phyloP scores from a whole-genome alignment of 1,140 invertebrate genomes.

The Hypothenemus hampei region DNA sequence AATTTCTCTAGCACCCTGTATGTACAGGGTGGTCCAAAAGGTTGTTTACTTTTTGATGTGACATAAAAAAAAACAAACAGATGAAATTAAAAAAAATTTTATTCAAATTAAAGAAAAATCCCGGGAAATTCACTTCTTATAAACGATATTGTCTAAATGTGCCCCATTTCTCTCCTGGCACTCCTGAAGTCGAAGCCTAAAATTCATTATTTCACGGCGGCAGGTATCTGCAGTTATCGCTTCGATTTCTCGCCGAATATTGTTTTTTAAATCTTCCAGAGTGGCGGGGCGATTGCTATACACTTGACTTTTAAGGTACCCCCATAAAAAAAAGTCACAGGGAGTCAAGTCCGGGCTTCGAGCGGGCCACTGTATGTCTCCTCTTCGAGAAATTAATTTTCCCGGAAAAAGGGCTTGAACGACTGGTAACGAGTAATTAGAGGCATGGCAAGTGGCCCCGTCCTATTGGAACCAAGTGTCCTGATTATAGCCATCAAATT shows the following conservation, averaged over 20 bases:
- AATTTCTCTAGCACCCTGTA: no score
- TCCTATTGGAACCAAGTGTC: background rate
- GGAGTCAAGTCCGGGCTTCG: background rate
- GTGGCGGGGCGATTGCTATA: background rate
- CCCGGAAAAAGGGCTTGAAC: background rate
- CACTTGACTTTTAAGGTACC: background rate
- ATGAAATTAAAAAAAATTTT: background rate
- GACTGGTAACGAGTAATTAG: background rate
- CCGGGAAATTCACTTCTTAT: background rate
- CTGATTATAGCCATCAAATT: no score
- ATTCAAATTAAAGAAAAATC: background rate
- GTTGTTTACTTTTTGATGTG: background rate
- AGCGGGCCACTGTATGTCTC: background rate
- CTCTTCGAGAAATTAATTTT: background rate
- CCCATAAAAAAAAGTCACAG: background rate
- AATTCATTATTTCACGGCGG: background rate
- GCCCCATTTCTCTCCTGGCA: background rate
- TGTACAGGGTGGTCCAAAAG: background rate
- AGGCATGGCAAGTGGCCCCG: background rate
- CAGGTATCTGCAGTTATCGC: background rate
- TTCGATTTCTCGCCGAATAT: no score
- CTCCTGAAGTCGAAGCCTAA: background rate
- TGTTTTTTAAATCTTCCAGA: background rate
- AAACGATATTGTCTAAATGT: background rate
- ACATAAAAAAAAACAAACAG: background rate